Percentiles rank a stretch among this genome's conserved stretches.
Evolutionary conservation across 2,797 vertebrate species (phyloP).

Genomic region (Centropyge bicolor): DNA sequence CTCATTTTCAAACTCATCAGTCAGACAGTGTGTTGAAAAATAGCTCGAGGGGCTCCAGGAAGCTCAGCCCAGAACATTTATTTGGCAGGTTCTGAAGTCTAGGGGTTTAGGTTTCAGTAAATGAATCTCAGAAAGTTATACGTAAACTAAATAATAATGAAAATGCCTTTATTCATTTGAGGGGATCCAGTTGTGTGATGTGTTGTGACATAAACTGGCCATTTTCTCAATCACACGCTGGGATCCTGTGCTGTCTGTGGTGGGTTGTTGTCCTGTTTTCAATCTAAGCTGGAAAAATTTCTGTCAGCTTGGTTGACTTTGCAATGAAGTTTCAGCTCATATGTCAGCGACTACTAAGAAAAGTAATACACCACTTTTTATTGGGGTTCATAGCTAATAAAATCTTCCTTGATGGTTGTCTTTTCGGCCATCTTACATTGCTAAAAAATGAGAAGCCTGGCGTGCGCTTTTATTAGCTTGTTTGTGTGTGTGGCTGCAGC

Average conservation of each 20-base stretch:
- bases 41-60: neutral
- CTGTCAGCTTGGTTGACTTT: neutral
- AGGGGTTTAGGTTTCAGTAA: neutral
- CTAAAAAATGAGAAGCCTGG: neutral
- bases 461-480: constrained; percentile 55
- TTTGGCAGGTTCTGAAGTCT: neutral
- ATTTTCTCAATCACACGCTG: neutral
- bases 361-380: neutral
- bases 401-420: neutral
- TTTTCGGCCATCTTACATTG: neutral
- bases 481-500: constrained; percentile 41
- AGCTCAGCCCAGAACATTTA: neutral
- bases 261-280: neutral
- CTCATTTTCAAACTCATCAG: neutral
- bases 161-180: neutral
- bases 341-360: too few species aligned
- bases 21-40: neutral
- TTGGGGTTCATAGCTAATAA: neutral
- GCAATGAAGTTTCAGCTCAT: neutral
- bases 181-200: neutral
- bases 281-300: neutral
- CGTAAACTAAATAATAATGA: too few species aligned
- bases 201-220: neutral
- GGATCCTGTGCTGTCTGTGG: neutral
- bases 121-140: neutral